Base-by-base conservation (phyloP, 1,140 invertebrate genomes). In the Leptopilina clavipes region DNA sequence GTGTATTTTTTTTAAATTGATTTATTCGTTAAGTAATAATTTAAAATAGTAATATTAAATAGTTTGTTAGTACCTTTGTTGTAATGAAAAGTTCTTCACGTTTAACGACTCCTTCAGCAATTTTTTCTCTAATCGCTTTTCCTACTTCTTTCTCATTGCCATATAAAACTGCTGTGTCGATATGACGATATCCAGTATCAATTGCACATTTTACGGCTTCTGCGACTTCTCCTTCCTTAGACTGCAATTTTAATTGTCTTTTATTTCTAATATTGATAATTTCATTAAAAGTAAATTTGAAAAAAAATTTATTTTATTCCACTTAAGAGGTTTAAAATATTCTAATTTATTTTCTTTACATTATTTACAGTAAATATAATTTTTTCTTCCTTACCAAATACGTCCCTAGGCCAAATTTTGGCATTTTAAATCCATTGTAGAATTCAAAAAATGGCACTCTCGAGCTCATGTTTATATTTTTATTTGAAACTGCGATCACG, bases 101-200 rank as follows among this genome's bases (percentile, higher is more conserved):
- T 82, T 93, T 94, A 10, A 97, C 92, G 5, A 90, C 91, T 6
- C 95, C 95, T 77, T 96, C 93, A 0, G 90, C 86, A 71, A 98
- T 94, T 86, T 96, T 94, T 19, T 93, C 91, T 44, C 93, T 92
- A 1, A 98, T 89, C 0, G 94, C 97, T 70, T 87, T 85, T 0
- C 97, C 97, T 59, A 98, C 93, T 89, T 97, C 95, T 18, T 90
- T 86, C 87, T 99, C 97, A 81, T 97, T 98, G 74, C 92, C 91
- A 88, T 98, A 98, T 82, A 94, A 93, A 73, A 92, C 92, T 44
- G 97, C 97, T 85, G 96, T 97, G 87, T 99, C 97, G 78, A 99
- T 93, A 85, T 97, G 96, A 10, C 97, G 91, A 89, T 98, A 99
- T 7, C 97, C 97, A 65, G 91, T 89, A 77, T 95, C 93, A 74